Conservation (phyloP, 2,797 vertebrate species). For the Tokudaia muenninki region DNA sequence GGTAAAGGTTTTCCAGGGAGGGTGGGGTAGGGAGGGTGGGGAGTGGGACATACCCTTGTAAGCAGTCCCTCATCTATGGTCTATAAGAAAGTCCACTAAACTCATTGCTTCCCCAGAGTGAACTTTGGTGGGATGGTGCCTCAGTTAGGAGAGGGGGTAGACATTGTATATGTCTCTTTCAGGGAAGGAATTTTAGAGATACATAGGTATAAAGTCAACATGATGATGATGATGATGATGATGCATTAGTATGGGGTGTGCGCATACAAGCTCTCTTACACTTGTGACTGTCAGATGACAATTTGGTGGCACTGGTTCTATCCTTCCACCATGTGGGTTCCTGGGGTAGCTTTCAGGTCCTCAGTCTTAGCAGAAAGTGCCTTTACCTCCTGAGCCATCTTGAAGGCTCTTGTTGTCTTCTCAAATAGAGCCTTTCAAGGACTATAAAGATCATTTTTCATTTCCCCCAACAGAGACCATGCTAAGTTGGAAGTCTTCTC, state of each 20-base stretch:
- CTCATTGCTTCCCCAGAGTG: not conserved
- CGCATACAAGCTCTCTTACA: not conserved
- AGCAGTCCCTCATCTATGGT: not conserved
- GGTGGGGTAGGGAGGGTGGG: not conserved
- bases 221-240: too few species aligned
- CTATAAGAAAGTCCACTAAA: not conserved
- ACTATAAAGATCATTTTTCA: not conserved
- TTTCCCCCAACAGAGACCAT: not conserved
- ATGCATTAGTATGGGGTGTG: not conserved
- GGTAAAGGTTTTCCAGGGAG: not conserved
- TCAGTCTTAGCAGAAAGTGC: not conserved
- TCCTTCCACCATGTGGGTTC: not conserved
- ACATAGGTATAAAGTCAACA: not conserved
- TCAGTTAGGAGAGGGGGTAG: not conserved
- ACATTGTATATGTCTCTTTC: not conserved
- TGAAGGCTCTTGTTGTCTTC: fast-evolving
- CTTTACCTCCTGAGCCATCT: not conserved
- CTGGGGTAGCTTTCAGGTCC: not conserved
- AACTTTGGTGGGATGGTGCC: not conserved
- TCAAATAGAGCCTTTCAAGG: not conserved
- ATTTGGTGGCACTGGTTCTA: not conserved
- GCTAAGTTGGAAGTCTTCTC: not conserved
- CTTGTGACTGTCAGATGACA: not conserved
- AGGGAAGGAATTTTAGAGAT: not conserved
- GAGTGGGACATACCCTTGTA: not conserved